Conservation (phyloP, 2,797 vertebrate genomes). For the Sebastes miniatus region DNA sequence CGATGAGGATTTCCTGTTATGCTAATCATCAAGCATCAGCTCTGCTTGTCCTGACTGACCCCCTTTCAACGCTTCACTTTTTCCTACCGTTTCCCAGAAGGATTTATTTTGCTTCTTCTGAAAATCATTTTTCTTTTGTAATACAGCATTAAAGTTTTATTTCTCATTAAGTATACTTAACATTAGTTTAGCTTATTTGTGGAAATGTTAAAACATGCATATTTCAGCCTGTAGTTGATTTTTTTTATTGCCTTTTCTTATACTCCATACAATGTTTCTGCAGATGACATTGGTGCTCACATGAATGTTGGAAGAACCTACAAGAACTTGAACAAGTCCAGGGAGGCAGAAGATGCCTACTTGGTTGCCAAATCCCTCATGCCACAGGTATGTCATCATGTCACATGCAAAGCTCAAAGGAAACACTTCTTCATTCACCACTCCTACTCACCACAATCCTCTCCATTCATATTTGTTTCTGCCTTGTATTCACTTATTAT, state of each 20-base stretch:
- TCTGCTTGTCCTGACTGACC: constrained; percentile 19
- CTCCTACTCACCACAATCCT: background rate
- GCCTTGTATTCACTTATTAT: background rate
- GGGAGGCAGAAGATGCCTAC: constrained; percentile 96
- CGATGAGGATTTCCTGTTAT: constrained; percentile 61
- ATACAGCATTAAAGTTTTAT: background rate
- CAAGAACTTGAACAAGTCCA: constrained; percentile 96
- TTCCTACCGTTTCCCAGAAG: background rate
- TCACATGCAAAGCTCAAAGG: background rate
- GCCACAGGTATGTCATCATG: constrained; percentile 89
- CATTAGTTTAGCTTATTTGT: background rate
- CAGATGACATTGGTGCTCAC: constrained; percentile 98
- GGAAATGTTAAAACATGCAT: background rate
- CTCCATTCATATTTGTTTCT: background rate
- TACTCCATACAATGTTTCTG: background rate
- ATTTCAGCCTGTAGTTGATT: background rate
- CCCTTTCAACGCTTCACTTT: background rate
- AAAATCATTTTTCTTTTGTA: background rate
- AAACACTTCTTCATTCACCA: background rate
- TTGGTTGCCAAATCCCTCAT: constrained; percentile 96
- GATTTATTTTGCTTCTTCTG: background rate
- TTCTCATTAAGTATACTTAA: background rate
- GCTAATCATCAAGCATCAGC: constrained; percentile 35
- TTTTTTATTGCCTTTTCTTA: background rate
- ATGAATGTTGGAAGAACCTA: constrained; percentile 99